Evolutionary conservation across 1,140 invertebrate species (phyloP), one percentile per base, ranked within the genome.

Genomic region (Maconellicoccus hirsutus): DNA sequence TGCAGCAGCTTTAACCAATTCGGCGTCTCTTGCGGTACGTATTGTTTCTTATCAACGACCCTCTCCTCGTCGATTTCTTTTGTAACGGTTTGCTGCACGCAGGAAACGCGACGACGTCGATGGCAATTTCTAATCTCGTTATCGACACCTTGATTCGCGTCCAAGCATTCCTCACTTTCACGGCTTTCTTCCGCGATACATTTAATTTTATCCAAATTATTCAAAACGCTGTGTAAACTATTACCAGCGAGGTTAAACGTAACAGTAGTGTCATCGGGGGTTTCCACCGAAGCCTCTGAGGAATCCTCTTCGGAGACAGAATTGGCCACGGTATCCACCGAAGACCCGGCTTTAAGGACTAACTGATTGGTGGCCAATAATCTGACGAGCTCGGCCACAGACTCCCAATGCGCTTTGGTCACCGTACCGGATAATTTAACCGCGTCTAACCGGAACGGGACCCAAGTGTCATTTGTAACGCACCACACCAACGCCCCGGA

Each of bases 401-500:
- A 83, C 33, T 83, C 82, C 79, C 84, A 83, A 75, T 86, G 85
- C 0, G 84, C 84, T 73, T 82, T 82, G 23, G 84, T 86, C 33
- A 86, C 79, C 25, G 81, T 82, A 63, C 84, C 84, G 77, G 85
- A 83, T 75, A 86, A 80, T 73, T 83, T 80, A 73, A 86, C 84
- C 74, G 84, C 84, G 70, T 83, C 84, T 74, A 86, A 79, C 77
- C 85, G 83, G 70, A 85, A 81, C 71, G 85, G 85, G 74, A 84
- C 81, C 79, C 84, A 83, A 77, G 83, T 82, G 76, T 85, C 84
- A 79, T 85, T 83, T 75, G 84, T 83, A 75, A 82, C 80, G 81
- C 85, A 86, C 84, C 84, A 86, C 74, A 86, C 84, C 72, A 85
- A 83, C 74, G 83, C 81, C 26, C 78, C 77, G 76, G 80, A 73